These are phyloP conservation scores for Calcarius ornatus DNA, from an alignment of 2,113 vertebrate species.

Conservation along the genomic window DNA sequence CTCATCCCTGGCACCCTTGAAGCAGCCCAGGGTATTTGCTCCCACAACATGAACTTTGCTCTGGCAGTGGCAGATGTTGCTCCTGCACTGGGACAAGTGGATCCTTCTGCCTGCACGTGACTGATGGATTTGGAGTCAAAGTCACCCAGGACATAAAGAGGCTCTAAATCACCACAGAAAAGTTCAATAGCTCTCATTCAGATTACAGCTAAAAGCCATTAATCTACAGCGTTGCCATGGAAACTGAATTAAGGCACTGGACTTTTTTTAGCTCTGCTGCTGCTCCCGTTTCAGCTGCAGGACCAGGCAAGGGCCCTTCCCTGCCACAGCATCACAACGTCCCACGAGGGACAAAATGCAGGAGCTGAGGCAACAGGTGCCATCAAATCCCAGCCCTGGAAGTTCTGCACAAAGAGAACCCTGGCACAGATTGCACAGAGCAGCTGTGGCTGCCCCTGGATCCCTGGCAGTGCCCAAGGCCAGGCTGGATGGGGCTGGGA, in stretches of 20 bases:
- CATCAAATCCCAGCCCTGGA: background rate
- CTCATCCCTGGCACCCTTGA: background rate
- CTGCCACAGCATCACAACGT: rapidly evolving
- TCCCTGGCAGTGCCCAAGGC: background rate
- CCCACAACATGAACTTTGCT: background rate
- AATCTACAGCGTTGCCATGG: slow-evolving; percentile 6
- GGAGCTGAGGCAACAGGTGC: background rate
- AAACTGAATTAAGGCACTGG: slow-evolving; percentile 10
- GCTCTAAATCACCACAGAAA: background rate
- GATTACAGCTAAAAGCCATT: slow-evolving; percentile 55
- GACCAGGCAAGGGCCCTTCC: rapidly evolving
- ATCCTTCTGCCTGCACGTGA: background rate
- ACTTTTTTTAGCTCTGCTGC: slow-evolving; percentile 7
- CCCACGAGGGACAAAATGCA: background rate
- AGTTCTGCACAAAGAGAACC: background rate
- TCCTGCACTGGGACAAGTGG: background rate
- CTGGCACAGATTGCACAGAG: background rate
- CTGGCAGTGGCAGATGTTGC: background rate
- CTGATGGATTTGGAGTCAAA: slow-evolving; percentile 5
- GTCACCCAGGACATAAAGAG: slow-evolving; percentile 3
- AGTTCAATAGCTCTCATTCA: background rate
- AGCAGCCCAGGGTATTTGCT: background rate
- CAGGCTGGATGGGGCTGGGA: rapidly evolving
- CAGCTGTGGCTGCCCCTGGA: background rate
- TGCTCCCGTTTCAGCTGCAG: background rate